Evolutionary conservation across 92 coral and sea anemone species (phyloP).

Genomic region (Chrysogorgia sp.): DNA sequence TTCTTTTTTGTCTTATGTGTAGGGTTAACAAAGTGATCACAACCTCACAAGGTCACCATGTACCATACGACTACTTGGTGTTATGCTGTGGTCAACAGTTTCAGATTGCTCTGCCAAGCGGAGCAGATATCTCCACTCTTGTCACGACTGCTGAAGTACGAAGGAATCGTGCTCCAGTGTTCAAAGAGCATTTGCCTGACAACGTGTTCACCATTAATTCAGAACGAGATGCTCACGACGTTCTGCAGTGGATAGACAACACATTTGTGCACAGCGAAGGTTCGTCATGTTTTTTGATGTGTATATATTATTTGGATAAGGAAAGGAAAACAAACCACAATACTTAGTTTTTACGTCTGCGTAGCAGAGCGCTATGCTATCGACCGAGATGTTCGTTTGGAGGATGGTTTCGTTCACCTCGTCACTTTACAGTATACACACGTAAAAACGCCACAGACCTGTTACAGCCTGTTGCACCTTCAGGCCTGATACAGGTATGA

Average conservation of each 20-base stretch:
- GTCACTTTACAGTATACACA: too few relatives aligned
- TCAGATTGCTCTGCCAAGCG: constrained; percentile 86
- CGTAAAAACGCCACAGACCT: too few relatives aligned
- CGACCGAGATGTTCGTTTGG: too few relatives aligned
- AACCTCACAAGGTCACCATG: constrained; percentile 72
- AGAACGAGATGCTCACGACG: constrained; percentile 67
- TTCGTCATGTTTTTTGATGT: constrained; percentile 15
- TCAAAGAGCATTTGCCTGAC: constrained; percentile 70
- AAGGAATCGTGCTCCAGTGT: constrained; percentile 63
- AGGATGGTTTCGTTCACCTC: too few relatives aligned
- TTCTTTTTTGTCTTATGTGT: too few relatives aligned
- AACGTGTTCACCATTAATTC: constrained; percentile 84
- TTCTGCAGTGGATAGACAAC: constrained; percentile 70
- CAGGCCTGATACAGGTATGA: too few relatives aligned
- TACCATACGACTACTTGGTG: constrained; percentile 93
- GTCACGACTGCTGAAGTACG: constrained; percentile 97
- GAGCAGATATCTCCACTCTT: constrained; percentile 88
- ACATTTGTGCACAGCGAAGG: constrained; percentile 73
- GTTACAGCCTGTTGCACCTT: too few relatives aligned
- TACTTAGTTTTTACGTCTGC: too few relatives aligned
- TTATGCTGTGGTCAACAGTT: constrained; percentile 95
- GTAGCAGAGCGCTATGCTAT: too few relatives aligned
- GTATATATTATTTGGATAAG: too few relatives aligned
- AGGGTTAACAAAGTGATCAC: constrained; percentile 77
- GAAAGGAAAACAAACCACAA: too few relatives aligned